These are phyloP conservation scores for Nycticorax nycticorax DNA, from an alignment of 2,113 vertebrate genomes.

Conservation along the genomic window DNA sequence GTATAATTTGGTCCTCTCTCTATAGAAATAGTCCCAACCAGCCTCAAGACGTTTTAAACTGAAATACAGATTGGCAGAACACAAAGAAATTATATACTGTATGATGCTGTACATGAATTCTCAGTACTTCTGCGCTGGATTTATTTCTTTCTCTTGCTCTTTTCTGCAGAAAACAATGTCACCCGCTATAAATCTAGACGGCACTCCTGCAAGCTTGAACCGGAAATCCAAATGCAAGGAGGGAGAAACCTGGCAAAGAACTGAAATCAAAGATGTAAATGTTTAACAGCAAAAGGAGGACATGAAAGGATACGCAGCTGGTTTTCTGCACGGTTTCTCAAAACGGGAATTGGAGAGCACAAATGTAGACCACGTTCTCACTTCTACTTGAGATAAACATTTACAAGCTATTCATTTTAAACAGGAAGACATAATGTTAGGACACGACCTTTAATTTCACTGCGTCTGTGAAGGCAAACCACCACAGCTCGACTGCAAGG, in stretches of 20 bases:
- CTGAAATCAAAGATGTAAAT: neutral
- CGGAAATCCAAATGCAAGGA: neutral
- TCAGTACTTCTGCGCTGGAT: neutral
- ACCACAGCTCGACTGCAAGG: neutral
- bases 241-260: neutral
- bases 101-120: neutral
- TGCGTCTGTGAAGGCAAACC: neutral
- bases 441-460: neutral
- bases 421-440: neutral
- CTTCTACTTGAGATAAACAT: slow-evolving; percentile 42
- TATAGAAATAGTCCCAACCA: neutral
- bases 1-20: slow-evolving; percentile 43
- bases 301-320: neutral
- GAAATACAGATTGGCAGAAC: slow-evolving; percentile 43
- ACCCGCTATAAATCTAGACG: neutral
- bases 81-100: slow-evolving; percentile 10
- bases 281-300: neutral
- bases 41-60: slow-evolving; percentile 26
- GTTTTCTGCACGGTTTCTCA: neutral
- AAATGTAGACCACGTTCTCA: neutral
- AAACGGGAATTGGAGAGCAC: neutral
- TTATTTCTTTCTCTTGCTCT: neutral
- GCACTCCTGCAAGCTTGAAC: neutral
- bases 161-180: neutral
- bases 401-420: slow-evolving; percentile 30